Base-by-base conservation (phyloP, 2,888 invertebrate species). In the Panzeria rudis region DNA sequence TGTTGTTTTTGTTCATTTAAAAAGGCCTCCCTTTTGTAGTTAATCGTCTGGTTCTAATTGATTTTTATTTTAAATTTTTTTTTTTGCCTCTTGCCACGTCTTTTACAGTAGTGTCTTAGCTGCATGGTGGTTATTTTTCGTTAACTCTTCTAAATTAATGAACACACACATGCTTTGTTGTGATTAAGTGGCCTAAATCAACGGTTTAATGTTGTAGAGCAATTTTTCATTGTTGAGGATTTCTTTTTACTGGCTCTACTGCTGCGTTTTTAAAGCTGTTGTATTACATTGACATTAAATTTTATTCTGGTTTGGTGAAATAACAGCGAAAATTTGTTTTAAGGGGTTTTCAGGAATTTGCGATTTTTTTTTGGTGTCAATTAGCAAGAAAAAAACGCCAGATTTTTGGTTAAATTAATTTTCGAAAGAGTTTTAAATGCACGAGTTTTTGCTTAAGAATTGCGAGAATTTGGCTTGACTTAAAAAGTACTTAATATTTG, bases 141-240 rank as follows among this genome's bases (percentile, higher is more conserved):
- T 62, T 69, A 81, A 61, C 59, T 75, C 77, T 78, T 29, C 73
- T 54, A 77, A 86, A 86, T 83, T 78, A 83, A 83, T 83, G 86
- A 71, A 85, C 72, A 86, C 77, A 83, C 83, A 84, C 83, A 82
- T 77, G 79, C 38, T 83, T 72, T 71, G 69, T 38, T 66, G 83
- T 86, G 85, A 86, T 86, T 86, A 86, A 86, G 86, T 86, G 86
- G 75, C 83, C 76, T 68, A 86, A 86, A 86, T 86, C 86, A 86
- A 84, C 86, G 85, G 86, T 86, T 86, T 83, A 76, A 78, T 83
- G 78, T 80, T 85, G 69, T 54, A 76, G 72, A 73, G 84, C 80
- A 84, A 80, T 85, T 86, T 86, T 83, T 83, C 83, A 83, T 64
- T 56, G 54, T 47, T 59, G 52, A 0, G 3, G 11, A 52, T 64